Percentiles rank a stretch among this genome's conserved stretches.
These are phyloP conservation scores for Andrena hattorfiana DNA, from an alignment of 2,888 invertebrate genomes.

Conservation along the genomic window DNA sequence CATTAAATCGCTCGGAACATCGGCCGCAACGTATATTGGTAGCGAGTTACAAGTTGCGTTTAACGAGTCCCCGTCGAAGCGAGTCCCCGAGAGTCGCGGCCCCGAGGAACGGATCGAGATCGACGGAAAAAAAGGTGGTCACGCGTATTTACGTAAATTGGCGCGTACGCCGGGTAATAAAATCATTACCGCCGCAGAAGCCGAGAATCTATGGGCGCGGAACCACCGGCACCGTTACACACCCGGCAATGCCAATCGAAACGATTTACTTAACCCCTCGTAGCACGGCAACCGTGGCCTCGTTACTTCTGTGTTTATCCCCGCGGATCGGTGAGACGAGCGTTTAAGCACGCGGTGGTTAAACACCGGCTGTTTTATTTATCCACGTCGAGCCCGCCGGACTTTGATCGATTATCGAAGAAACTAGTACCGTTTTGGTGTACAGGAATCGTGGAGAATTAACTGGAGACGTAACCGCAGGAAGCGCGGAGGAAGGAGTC, in stretches of 20 bases:
- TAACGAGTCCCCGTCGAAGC: slow-evolving; percentile 57
- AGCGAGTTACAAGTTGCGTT: slow-evolving; percentile 61
- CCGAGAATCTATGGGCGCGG: slow-evolving; percentile 47
- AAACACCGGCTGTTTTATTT: too few relatives aligned
- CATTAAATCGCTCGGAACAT: slow-evolving; percentile 69
- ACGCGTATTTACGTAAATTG: slow-evolving; percentile 49
- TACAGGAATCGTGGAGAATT: too few relatives aligned
- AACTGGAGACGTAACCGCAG: too few relatives aligned
- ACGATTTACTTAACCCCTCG: slow-evolving; percentile 33
- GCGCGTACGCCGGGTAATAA: slow-evolving; percentile 42
- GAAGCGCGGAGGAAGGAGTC: too few relatives aligned
- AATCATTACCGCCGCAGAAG: slow-evolving; percentile 37
- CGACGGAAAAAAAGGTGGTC: slow-evolving; percentile 1
- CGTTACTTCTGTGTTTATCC: slow-evolving; percentile 34
- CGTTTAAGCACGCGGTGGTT: too few relatives aligned
- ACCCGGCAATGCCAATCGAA: slow-evolving; percentile 17
- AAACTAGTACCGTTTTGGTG: too few relatives aligned
- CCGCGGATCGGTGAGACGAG: too few relatives aligned
- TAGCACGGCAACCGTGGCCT: slow-evolving; percentile 23
- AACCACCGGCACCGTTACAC: slow-evolving; percentile 51
- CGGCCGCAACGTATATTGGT: slow-evolving; percentile 70
- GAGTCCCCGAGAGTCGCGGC: slow-evolving; percentile 22
- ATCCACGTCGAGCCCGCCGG: too few relatives aligned
- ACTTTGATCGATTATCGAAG: too few relatives aligned
- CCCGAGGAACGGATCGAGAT: slow-evolving; percentile 43